Percentiles rank a stretch among this genome's conserved stretches.
phyloP scores from a whole-genome alignment of 2,113 vertebrate genomes.

The Zeus faber region DNA sequence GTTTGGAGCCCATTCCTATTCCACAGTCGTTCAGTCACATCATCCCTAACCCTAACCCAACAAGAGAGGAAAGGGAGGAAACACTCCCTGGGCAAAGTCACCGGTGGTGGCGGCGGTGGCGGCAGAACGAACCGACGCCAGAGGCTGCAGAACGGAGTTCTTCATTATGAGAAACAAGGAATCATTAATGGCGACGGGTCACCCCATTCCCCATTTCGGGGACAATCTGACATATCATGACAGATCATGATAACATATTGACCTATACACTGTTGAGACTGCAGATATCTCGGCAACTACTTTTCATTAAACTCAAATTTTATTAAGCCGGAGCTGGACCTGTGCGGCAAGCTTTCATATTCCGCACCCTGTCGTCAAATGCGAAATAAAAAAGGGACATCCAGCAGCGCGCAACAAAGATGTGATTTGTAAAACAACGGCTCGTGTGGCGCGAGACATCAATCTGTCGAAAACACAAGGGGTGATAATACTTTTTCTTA shows the following conservation, averaged over 20 bases:
- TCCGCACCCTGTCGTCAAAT: slow-evolving; percentile 11
- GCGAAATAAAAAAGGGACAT: neutral
- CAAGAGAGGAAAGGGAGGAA: slow-evolving; percentile 48
- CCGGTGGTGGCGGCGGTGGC: no score
- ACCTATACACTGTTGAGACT: slow-evolving; percentile 60
- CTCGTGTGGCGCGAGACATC: neutral
- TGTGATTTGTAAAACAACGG: slow-evolving; percentile 8
- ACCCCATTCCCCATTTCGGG: slow-evolving; percentile 54
- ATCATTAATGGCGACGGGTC: slow-evolving; percentile 60
- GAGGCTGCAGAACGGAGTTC: slow-evolving; percentile 42
- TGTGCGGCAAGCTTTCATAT: slow-evolving; percentile 6
- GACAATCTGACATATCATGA: slow-evolving; percentile 67
- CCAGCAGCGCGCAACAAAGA: no score
- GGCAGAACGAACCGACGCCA: no score
- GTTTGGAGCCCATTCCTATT: slow-evolving; percentile 55
- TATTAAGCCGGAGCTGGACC: slow-evolving; percentile 24
- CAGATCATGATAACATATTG: no score
- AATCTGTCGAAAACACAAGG: slow-evolving; percentile 13
- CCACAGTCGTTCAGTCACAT: slow-evolving; percentile 58
- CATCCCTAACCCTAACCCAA: no score
- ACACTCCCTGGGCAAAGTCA: slow-evolving; percentile 64
- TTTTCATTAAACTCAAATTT: slow-evolving; percentile 52
- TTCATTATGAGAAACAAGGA: slow-evolving; percentile 68
- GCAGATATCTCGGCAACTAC: slow-evolving; percentile 40
- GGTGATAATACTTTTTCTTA: neutral